These are phyloP conservation scores for Listrodromus nycthemerus DNA, from an alignment of 2,888 invertebrate genomes.

Conservation along the genomic window DNA sequence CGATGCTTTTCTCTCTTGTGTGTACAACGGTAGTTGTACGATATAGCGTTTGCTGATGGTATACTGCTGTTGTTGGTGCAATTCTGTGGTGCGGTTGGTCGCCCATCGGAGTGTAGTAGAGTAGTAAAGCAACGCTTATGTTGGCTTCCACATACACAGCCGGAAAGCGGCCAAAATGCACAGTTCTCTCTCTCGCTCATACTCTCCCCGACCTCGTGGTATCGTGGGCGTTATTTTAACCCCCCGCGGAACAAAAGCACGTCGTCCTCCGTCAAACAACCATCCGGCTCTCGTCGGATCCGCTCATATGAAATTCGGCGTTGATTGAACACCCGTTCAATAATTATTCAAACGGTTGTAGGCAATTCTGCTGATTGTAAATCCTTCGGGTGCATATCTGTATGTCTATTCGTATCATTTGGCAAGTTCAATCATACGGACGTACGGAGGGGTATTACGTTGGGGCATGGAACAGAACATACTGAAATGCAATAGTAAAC, in stretches of 20 bases:
- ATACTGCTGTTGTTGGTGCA: constrained; percentile 45
- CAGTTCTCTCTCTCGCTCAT: constrained; percentile 24
- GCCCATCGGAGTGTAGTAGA: constrained; percentile 39
- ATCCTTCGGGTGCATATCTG: background rate
- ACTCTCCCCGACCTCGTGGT: constrained; percentile 9
- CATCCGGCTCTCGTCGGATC: constrained; percentile 41
- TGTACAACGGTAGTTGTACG: constrained; percentile 8
- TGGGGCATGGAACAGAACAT: background rate
- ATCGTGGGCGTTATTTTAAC: constrained; percentile 47
- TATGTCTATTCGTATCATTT: background rate
- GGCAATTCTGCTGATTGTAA: constrained; percentile 61
- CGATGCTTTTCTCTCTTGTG: constrained; percentile 20
- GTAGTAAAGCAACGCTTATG: constrained; percentile 56
- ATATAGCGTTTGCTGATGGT: constrained; percentile 26
- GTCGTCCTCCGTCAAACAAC: constrained; percentile 28
- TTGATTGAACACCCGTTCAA: constrained; percentile 56
- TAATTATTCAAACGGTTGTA: constrained; percentile 59
- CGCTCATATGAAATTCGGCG: constrained; percentile 61
- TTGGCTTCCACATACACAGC: constrained; percentile 35
- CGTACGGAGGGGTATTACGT: background rate
- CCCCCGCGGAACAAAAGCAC: constrained; percentile 41
- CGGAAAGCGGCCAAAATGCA: constrained; percentile 53
- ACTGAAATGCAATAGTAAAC: background rate
- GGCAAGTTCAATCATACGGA: constrained; percentile 4
- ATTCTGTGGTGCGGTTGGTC: constrained; percentile 36